Evolutionary conservation across 1,140 invertebrate genomes (phyloP).

Genomic region (Aphaenogaster floridana): DNA sequence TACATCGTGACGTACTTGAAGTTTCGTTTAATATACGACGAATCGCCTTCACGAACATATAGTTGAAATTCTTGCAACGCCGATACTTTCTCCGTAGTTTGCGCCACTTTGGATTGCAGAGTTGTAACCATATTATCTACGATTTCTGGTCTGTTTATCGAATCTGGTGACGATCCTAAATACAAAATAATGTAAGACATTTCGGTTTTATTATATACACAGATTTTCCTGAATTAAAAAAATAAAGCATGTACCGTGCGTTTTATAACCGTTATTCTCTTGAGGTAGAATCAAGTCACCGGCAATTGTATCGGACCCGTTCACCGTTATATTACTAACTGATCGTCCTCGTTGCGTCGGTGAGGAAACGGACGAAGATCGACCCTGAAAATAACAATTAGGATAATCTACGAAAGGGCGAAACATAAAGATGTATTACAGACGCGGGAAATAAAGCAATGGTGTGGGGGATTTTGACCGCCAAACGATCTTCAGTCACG

Average conservation of each 20-base stretch:
- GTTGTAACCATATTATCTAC: slow-evolving; percentile 83
- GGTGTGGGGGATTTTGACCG: too few relatives aligned
- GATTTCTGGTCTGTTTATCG: slow-evolving; percentile 82
- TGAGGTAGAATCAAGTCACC: slow-evolving; percentile 85
- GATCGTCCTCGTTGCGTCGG: slow-evolving; percentile 85
- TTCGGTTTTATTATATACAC: neutral
- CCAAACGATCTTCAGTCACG: too few relatives aligned
- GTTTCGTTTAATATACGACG: slow-evolving; percentile 85
- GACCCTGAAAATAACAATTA: slow-evolving; percentile 78
- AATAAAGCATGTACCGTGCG: slow-evolving; percentile 77
- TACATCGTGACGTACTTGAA: slow-evolving; percentile 85
- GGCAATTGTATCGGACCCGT: slow-evolving; percentile 85
- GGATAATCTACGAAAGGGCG: neutral
- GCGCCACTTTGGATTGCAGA: slow-evolving; percentile 78
- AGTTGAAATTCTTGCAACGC: slow-evolving; percentile 84
- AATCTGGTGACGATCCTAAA: slow-evolving; percentile 81
- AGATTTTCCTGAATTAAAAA: neutral
- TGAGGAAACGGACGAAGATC: slow-evolving; percentile 86
- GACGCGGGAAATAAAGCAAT: too few relatives aligned
- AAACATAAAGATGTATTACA: too few relatives aligned
- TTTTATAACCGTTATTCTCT: slow-evolving; percentile 86
- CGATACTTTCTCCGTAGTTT: slow-evolving; percentile 79
- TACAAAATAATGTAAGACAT: slow-evolving; percentile 5
- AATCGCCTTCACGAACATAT: slow-evolving; percentile 83
- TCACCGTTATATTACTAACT: slow-evolving; percentile 82